Conservation (phyloP, 2,888 invertebrate species). For the Girardia tigrina region DNA sequence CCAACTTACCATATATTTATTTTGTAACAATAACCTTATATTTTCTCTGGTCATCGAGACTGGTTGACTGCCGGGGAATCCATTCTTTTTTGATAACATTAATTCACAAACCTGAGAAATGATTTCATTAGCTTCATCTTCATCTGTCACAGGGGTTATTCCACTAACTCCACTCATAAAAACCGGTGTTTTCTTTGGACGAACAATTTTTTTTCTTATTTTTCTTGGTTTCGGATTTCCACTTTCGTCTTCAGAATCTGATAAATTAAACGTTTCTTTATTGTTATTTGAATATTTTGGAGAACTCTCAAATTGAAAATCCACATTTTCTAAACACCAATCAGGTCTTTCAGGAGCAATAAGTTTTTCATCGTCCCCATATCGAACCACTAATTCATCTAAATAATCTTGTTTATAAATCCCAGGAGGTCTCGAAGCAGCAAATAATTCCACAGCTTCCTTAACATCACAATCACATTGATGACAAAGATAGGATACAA, state of each 20-base stretch:
- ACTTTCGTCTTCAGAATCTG: not conserved
- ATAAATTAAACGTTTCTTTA: not conserved
- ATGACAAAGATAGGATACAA: conserved; percentile 76
- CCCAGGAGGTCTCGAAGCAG: conserved; percentile 69
- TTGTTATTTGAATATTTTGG: too few species aligned
- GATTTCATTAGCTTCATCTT: conserved; percentile 42
- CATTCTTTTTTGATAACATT: conserved; percentile 28
- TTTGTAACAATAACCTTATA: conserved; percentile 61
- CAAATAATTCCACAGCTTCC: conserved; percentile 62
- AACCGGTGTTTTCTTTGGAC: conserved; percentile 53
- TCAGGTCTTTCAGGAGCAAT: conserved; percentile 66
- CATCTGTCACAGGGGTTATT: conserved; percentile 61
- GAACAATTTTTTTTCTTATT: not conserved
- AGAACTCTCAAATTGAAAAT: too few species aligned
- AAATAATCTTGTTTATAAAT: conserved; percentile 95
- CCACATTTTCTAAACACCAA: too few species aligned
- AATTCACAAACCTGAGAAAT: not conserved
- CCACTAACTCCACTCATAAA: conserved; percentile 72
- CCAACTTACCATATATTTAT: conserved; percentile 91
- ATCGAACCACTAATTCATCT: conserved; percentile 67
- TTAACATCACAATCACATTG: conserved; percentile 57
- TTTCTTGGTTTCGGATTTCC: not conserved
- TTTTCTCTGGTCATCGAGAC: conserved; percentile 83
- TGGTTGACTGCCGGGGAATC: conserved; percentile 87
- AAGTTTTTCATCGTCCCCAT: conserved; percentile 59